A percentile compares a stretch with the other conserved stretches of the same genome.
phyloP scores from a whole-genome alignment of 2,113 vertebrate genomes.

The Saiga tatarica region DNA sequence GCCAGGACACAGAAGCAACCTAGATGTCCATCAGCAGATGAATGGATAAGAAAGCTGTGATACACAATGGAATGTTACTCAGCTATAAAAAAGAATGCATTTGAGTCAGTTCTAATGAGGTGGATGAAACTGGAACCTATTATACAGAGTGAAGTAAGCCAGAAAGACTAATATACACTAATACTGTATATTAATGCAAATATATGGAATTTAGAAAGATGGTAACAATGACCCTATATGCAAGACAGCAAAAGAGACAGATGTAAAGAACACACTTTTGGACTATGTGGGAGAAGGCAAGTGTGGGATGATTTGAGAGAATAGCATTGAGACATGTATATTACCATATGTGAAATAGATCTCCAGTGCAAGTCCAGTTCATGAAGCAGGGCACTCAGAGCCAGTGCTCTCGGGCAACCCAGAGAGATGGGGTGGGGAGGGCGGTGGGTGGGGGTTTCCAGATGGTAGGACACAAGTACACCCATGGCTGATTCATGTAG shows the following conservation, averaged over 20 bases:
- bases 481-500: neutral
- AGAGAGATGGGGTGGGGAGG: neutral
- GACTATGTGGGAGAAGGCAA: neutral
- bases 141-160: neutral
- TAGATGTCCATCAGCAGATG: neutral
- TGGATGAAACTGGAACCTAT: neutral
- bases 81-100: neutral
- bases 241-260: neutral
- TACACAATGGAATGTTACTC: neutral
- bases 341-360: neutral
- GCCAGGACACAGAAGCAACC: neutral
- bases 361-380: neutral
- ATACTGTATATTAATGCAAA: neutral
- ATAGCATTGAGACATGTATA: neutral
- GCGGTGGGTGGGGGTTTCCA: rapidly evolving
- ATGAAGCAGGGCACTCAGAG: neutral
- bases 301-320: neutral
- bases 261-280: neutral
- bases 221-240: neutral
- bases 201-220: neutral
- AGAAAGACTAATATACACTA: neutral
- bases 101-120: neutral
- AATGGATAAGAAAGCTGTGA: neutral
- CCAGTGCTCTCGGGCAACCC: neutral
- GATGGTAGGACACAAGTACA: neutral